Percentiles rank a stretch among this genome's conserved stretches.
phyloP scores from a whole-genome alignment of 2,888 invertebrate species.

The Leptinotarsa tumamoca region DNA sequence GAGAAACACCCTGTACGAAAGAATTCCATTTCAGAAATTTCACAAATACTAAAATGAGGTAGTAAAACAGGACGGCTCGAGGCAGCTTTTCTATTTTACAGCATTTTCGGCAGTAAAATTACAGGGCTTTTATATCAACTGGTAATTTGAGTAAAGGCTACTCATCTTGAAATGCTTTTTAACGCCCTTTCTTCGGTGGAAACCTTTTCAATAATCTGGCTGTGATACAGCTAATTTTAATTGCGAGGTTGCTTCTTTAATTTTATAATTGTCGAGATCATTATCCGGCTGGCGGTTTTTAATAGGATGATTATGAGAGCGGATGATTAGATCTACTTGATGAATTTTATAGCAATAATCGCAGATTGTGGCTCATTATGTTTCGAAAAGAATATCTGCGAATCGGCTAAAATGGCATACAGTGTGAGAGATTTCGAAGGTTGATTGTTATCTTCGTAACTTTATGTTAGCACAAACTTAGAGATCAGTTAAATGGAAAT shows the following conservation, averaged over 20 bases:
- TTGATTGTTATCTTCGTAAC: not conserved
- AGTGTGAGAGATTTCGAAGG: not conserved
- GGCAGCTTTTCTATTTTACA: conserved; percentile 51
- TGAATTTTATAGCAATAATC: conserved; percentile 7
- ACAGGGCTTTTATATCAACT: conserved; percentile 60
- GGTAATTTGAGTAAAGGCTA: conserved; percentile 61
- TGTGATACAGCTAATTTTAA: conserved; percentile 52
- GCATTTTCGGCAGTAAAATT: conserved; percentile 62
- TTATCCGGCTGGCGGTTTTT: conserved; percentile 24
- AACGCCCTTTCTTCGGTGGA: conserved; percentile 39
- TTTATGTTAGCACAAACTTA: conserved; percentile 2
- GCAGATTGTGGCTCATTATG: conserved; percentile 11
- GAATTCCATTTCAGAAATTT: conserved; percentile 58
- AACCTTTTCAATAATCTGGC: conserved; percentile 44
- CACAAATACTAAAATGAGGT: conserved; percentile 60
- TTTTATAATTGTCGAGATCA: conserved; percentile 30
- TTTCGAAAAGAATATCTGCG: not conserved
- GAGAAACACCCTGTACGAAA: conserved; percentile 12
- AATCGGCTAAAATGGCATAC: not conserved
- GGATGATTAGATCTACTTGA: conserved; percentile 14
- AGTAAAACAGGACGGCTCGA: conserved; percentile 54
- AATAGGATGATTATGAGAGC: conserved; percentile 25
- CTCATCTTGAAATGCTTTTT: conserved; percentile 55
- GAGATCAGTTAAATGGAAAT: not conserved
- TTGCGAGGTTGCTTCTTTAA: conserved; percentile 45